phyloP scores from a whole-genome alignment of 2,888 invertebrate species.

The Andrena minutula region DNA sequence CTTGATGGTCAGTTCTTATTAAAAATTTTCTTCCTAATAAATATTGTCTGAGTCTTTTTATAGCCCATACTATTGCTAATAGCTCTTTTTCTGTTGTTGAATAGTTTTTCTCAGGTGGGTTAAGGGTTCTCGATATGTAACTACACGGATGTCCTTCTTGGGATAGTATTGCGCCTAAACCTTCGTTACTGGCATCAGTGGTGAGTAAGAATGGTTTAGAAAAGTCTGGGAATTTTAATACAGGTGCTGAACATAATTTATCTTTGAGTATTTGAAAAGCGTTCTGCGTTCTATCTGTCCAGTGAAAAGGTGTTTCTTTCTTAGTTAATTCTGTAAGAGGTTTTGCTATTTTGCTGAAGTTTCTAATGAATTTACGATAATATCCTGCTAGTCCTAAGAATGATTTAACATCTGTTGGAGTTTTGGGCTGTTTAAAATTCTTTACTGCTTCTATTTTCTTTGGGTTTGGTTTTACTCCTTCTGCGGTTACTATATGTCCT shows the following conservation, averaged over 20 bases:
- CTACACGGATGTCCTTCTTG: constrained; percentile 13
- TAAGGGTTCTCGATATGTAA: constrained; percentile 1
- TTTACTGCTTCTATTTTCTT: constrained; percentile 15
- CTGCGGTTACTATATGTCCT: constrained; percentile 10
- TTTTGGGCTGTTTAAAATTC: background rate
- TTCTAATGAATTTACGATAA: constrained; percentile 12
- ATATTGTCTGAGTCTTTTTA: constrained; percentile 2
- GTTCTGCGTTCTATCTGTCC: background rate
- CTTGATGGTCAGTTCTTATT: background rate
- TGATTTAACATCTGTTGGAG: constrained; percentile 1
- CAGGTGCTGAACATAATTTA: background rate
- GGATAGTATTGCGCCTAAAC: constrained; percentile 14
- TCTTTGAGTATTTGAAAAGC: background rate
- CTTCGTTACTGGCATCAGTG: background rate
- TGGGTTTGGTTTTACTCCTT: constrained; percentile 27
- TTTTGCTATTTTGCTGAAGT: constrained; percentile 11
- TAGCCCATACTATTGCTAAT: constrained; percentile 10
- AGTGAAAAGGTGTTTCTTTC: background rate
- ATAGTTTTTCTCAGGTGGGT: background rate
- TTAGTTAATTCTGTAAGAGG: constrained; percentile 8
- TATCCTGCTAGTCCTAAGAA: background rate
- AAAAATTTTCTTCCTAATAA: background rate
- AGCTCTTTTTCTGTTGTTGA: constrained; percentile 11
- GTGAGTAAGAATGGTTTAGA: background rate
- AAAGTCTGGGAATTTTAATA: constrained; percentile 4